phyloP scores from a whole-genome alignment of 2,888 invertebrate species.

The Dicyrtomina minuta region DNA sequence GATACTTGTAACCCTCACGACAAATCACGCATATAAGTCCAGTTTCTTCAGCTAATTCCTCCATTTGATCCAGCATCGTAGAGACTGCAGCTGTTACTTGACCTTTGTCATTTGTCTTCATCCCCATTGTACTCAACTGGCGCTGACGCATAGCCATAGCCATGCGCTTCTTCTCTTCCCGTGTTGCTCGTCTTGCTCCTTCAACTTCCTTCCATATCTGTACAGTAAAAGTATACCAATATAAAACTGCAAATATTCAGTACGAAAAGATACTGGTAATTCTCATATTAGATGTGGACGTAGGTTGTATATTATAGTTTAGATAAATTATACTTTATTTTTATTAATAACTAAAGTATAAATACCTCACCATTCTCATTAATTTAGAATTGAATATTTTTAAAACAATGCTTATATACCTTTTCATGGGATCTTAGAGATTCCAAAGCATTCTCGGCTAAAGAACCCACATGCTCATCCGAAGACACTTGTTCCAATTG shows the following conservation, averaged over 20 bases:
- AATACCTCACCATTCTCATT: too few species aligned
- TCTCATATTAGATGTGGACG: too few species aligned
- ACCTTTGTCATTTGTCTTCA: conserved; percentile 95
- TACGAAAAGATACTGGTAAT: too few species aligned
- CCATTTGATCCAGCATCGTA: conserved; percentile 72
- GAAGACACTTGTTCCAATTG: conserved; percentile 95
- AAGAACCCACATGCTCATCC: conserved; percentile 92
- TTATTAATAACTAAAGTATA: too few species aligned
- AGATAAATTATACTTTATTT: too few species aligned
- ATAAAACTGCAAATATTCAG: too few species aligned
- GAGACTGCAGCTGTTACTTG: conserved; percentile 65
- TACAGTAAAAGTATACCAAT: neutral
- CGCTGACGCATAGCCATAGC: conserved; percentile 98
- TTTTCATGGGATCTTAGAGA: conserved; percentile 60
- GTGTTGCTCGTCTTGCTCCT: conserved; percentile 88
- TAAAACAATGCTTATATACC: conserved; percentile 52
- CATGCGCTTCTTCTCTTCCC: conserved; percentile 92
- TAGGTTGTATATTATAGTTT: too few species aligned
- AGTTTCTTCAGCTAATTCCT: conserved; percentile 91
- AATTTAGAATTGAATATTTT: too few species aligned
- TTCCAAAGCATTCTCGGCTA: conserved; percentile 90
- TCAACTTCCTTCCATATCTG: conserved; percentile 60
- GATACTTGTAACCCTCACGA: conserved; percentile 94
- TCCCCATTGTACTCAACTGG: conserved; percentile 90
- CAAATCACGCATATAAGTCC: conserved; percentile 97